Conservation (phyloP, 2,888 invertebrate genomes). For the Dicycla oo region DNA sequence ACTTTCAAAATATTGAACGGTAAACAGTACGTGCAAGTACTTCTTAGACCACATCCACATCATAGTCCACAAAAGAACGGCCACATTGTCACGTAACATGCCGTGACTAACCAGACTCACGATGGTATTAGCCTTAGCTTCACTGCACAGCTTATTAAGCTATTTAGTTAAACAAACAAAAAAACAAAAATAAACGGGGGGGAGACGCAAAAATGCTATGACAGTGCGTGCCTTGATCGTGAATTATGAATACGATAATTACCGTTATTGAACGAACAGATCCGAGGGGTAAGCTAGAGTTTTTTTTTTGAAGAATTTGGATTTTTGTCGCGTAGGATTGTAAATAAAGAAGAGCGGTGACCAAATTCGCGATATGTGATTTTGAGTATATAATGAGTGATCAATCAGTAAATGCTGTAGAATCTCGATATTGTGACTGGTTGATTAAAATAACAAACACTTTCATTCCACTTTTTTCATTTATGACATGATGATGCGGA, state of each 20-base stretch:
- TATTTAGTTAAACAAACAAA: slow-evolving; percentile 62
- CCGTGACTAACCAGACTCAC: slow-evolving; percentile 55
- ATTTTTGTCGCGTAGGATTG: slow-evolving; percentile 21
- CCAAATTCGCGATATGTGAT: neutral
- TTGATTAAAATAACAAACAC: neutral
- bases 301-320: slow-evolving; percentile 14
- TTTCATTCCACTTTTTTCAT: neutral
- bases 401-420: neutral
- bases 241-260: slow-evolving; percentile 57
- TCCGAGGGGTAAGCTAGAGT: slow-evolving; percentile 18
- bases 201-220: slow-evolving; percentile 55
- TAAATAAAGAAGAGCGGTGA: neutral
- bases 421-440: neutral
- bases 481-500: too few species aligned
- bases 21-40: neutral
- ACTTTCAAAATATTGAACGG: neutral
- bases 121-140: slow-evolving; percentile 47
- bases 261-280: slow-evolving; percentile 49
- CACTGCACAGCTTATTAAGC: slow-evolving; percentile 62
- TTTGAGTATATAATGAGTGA: neutral
- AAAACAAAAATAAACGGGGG: too few species aligned
- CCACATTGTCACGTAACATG: slow-evolving; percentile 56
- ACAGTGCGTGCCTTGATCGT: slow-evolving; percentile 56
- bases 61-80: slow-evolving; percentile 16
- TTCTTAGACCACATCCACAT: slow-evolving; percentile 2